Conservation (phyloP, 2,888 invertebrate species). For the Ectemnius cavifrons region DNA sequence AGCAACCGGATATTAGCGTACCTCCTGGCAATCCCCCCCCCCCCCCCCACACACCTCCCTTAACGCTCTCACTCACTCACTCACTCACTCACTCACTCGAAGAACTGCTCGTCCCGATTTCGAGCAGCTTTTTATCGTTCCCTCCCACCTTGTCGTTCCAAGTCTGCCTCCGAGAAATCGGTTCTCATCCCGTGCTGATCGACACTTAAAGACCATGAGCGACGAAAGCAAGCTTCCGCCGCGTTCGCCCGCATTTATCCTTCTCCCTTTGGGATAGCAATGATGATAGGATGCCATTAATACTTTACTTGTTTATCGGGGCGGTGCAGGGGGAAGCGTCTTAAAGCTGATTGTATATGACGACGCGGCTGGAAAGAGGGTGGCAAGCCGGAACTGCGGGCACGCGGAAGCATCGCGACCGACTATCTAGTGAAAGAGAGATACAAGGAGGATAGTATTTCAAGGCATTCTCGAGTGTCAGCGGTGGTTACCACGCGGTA, state of each 20-base stretch:
- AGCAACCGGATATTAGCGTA: conserved; percentile 59
- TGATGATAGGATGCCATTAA: background rate
- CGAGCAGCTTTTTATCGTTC: no score
- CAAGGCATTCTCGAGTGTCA: conserved; percentile 61
- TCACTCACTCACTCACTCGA: background rate
- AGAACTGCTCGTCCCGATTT: no score
- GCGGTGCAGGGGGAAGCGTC: background rate
- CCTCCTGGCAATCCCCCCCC: conserved; percentile 24
- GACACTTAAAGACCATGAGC: no score
- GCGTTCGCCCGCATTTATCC: no score
- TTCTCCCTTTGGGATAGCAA: background rate
- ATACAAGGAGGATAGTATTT: conserved; percentile 52
- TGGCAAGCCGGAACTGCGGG: background rate
- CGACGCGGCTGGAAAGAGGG: background rate
- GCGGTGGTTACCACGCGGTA: conserved; percentile 54
- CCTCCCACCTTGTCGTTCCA: no score
- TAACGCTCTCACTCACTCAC: background rate
- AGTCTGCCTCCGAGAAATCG: no score
- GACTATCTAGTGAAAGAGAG: background rate
- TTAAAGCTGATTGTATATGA: background rate
- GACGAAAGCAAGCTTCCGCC: no score
- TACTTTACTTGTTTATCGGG: background rate
- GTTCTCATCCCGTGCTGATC: no score
- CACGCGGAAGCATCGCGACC: background rate
- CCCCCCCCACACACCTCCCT: no score